Evolutionary conservation across 2,797 vertebrate genomes (phyloP), one percentile per base, ranked within the genome.

Genomic region (Podargus strigoides): DNA sequence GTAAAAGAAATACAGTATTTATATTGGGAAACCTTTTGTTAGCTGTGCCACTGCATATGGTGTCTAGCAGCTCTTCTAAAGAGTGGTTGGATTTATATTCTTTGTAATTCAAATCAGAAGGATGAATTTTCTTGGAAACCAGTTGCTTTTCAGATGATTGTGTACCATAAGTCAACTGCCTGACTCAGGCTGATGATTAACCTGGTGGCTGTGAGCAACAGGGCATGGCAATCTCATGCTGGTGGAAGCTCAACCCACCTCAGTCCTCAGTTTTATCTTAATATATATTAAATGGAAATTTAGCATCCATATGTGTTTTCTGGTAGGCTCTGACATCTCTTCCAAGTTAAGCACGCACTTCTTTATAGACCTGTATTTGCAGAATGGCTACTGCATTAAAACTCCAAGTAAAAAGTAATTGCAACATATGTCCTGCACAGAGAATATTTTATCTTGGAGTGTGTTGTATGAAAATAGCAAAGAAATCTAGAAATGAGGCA

Each of bases 231-330:
- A 41, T 46, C 24, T 56, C 17, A 8, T 41, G 42, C n/a, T 62
- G 60, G 20, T 12, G 24, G 76, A 27, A 85, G 32, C 36, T 77
- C 55, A 63, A 1, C 37, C 59, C 64, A 32, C 32, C 37, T 76
- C 53, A 30, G n/a, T 28, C 37, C 37, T 39, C 47, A 34, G 30
- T 68, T 68, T 68, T 77, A 28, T 47, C 70, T 47, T 16, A 17
- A 18, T 22, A 37, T 53, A 16, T 34, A 23, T 58, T 18, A 23
- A 44, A 53, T 14, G 12, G 22, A 23, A 47, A 32, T 8, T 60
- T 66, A 27, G 19, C 6, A 52, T 36, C 14, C 14, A n/a, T 26
- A 7, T 0, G 0, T n/a, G 16, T n/a, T 52, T 74, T 30, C 36
- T 37, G 55, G 14, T 6, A 49, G 37, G 24, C 14, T 47, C 28